phyloP scores from a whole-genome alignment of 2,888 invertebrate species.

The Aphelenchoides bicaudatus region DNA sequence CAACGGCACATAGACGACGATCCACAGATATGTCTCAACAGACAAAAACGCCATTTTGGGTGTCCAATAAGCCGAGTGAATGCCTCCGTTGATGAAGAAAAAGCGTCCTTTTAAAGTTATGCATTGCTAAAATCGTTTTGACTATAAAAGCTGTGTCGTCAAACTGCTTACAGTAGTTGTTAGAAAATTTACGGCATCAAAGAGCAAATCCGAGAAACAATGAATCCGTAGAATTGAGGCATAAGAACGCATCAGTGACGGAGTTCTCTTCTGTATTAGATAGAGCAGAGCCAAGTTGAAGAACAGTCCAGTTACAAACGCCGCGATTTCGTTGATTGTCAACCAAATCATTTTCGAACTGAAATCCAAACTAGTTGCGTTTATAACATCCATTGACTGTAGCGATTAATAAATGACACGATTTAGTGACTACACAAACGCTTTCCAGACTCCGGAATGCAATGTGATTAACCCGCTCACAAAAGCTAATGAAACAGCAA shows the following conservation, averaged over 20 bases:
- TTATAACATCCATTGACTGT: too few relatives aligned
- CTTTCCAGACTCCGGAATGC: too few relatives aligned
- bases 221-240: constrained; percentile 1
- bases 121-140: constrained; percentile 4
- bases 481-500: too few relatives aligned
- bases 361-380: too few relatives aligned
- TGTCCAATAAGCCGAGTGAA: neutral
- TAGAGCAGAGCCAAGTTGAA: constrained; percentile 1
- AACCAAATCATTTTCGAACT: constrained; percentile 4
- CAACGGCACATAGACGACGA: constrained; percentile 1
- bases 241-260: constrained; percentile 2
- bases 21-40: constrained; percentile 4
- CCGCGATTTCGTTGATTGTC: neutral
- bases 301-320: constrained; percentile 3
- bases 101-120: neutral
- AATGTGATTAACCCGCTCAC: too few relatives aligned
- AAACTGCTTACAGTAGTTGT: constrained; percentile 1
- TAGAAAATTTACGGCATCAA: neutral
- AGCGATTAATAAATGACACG: too few relatives aligned
- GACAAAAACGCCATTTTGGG: neutral
- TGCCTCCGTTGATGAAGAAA: neutral
- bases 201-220: neutral
- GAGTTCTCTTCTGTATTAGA: neutral
- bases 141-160: neutral
- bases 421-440: too few relatives aligned